Base-by-base conservation (phyloP, 2,797 vertebrate genomes). In the Austrolebias charrua region DNA sequence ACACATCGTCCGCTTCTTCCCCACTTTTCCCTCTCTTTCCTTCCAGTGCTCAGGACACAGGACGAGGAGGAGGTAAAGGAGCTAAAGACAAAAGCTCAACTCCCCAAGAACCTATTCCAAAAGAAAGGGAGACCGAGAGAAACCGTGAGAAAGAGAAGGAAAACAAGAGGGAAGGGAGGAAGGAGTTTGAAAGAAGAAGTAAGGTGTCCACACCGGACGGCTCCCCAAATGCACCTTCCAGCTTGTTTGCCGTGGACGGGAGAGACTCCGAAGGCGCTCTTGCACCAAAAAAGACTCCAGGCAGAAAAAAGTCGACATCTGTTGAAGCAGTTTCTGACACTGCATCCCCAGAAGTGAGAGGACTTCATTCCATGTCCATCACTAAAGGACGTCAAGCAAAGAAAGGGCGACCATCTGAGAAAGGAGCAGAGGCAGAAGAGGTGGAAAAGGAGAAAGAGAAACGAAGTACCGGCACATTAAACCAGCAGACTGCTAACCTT, bases 91-190 rank as follows among this genome's bases (percentile, higher is more conserved):
- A 88, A 85, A 85, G 80, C 75, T 31, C 95, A 79, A 82, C 92
- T 63, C 86, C 93, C 78, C 94, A 93, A 90, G 96, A 96, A 44
- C 89, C 92, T 48, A 48, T 69, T 78, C 38, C 83, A 56, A 93
- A 90, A 76, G 94, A 96, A 88, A 91, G 94, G 92, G 92, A 97
- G 72, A 91, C 88, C 19, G 97, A 98, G 83, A 93, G 94, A 81
- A 94, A 92, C 69, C 80, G 94, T 67, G 96, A 97, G 63, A 91
- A 94, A 71, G 96, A 97, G 67, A 98, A 99, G 78, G 97, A 99
- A 83, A 98, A 98, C 82, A 98, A 98, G 75, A 93, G 87, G 71
- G 93, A 94, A 45, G 87, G 79, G 12, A 91, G 92, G 76, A 98
- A 97, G 72, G 93, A 94, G 42, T 73, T 87, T 65, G 96, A 98